Conservation (phyloP, 2,113 vertebrate genomes). For the Dipodomys spectabilis region DNA sequence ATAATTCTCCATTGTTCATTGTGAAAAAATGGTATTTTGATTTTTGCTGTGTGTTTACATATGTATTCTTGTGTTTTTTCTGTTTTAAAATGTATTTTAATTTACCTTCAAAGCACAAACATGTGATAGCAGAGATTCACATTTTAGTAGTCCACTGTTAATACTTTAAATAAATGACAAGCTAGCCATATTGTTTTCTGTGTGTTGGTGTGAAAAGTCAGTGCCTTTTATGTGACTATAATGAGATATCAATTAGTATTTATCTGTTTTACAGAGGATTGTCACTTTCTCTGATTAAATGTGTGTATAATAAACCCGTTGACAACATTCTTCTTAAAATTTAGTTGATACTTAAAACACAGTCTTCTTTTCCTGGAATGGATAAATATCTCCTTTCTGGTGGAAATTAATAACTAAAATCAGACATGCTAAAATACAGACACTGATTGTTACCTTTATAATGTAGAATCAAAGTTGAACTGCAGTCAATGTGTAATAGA, state of each 20-base stretch:
- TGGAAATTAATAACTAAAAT: too few species aligned
- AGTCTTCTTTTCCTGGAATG: constrained; percentile 70
- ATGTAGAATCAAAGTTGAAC: not conserved
- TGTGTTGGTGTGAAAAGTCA: constrained; percentile 74
- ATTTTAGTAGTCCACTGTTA: not conserved
- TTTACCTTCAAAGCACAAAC: constrained; percentile 15
- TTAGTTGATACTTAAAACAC: constrained; percentile 77
- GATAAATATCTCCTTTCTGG: constrained; percentile 66
- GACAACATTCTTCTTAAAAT: constrained; percentile 78
- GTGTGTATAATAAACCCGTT: constrained; percentile 75
- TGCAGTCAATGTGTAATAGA: constrained; percentile 21
- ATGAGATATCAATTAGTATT: constrained; percentile 83
- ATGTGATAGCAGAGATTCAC: not conserved
- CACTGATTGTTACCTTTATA: constrained; percentile 27
- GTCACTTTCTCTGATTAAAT: constrained; percentile 83
- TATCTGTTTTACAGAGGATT: constrained; percentile 76
- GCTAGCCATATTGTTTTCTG: not conserved
- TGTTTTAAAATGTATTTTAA: not conserved
- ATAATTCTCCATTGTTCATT: not conserved
- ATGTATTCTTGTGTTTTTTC: not conserved
- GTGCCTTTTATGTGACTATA: constrained; percentile 73
- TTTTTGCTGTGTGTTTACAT: not conserved
- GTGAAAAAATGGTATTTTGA: not conserved
- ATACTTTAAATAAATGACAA: too few species aligned
- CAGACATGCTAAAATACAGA: not conserved